Evolutionary conservation across 1,140 invertebrate genomes (phyloP).

Genomic region (Eupeodes corollae): DNA sequence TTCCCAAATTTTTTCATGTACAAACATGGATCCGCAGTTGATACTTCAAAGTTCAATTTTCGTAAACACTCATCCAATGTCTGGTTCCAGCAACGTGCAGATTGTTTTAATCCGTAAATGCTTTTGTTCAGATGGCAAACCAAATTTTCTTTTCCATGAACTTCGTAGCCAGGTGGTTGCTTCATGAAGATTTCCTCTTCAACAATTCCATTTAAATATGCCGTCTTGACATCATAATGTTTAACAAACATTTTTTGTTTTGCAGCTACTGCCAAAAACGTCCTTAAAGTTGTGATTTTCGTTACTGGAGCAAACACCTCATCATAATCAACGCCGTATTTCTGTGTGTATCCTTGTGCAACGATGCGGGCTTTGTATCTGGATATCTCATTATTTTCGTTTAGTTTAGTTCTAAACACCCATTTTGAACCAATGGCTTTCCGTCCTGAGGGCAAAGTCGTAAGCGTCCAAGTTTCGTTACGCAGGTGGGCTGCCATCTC

Average conservation of each 20-base stretch:
- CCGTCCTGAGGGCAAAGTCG: constrained; percentile 6
- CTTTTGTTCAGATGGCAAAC: too few species aligned
- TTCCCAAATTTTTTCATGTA: too few species aligned
- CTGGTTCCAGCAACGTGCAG: too few species aligned
- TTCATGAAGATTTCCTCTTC: constrained; percentile 33
- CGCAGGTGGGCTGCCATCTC: background rate
- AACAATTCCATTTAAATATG: constrained; percentile 35
- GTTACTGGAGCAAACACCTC: constrained; percentile 5
- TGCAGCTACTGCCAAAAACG: constrained; percentile 11
- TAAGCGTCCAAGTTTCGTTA: constrained; percentile 9
- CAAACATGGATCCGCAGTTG: too few species aligned
- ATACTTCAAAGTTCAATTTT: too few species aligned
- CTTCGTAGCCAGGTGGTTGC: constrained; percentile 10
- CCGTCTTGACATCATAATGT: constrained; percentile 32
- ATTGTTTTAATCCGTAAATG: too few species aligned
- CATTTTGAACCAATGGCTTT: constrained; percentile 15
- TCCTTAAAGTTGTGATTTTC: constrained; percentile 14
- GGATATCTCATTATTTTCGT: background rate
- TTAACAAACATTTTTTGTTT: constrained; percentile 3
- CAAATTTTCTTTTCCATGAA: constrained; percentile 9
- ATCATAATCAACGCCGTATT: background rate
- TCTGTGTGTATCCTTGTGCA: constrained; percentile 21
- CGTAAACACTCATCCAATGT: too few species aligned
- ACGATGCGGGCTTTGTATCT: constrained; percentile 20
- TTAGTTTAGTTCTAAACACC: constrained; percentile 11